Evolutionary conservation across 2,888 invertebrate genomes (phyloP), one percentile per base, ranked within the genome.

Genomic region (Coelopa pilipes): DNA sequence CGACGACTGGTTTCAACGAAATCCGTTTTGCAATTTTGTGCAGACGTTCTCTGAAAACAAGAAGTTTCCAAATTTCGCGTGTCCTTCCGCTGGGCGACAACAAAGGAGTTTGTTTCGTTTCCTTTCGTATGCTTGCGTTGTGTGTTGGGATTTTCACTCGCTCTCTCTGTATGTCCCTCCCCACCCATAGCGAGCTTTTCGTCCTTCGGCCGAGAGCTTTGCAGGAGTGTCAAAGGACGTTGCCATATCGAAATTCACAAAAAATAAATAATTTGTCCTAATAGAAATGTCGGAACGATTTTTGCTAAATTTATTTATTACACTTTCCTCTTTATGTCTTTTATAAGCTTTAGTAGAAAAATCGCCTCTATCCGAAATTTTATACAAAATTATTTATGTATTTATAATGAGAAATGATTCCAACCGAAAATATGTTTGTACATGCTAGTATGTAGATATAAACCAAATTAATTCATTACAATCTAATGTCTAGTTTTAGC

Each of bases 51-150:
- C 13, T 7, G 50, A 49, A 62, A 15, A 34, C 34, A 34, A 34
- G 34, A 34, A 34, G 34, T 34, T 34, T 21, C 21, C 13, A 62
- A 62, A 21, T 66, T 50, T 21, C 2, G 21, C 21, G 50, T n/a
- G 69, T 57, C 57, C 69, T 57, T 13, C 57, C 19, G 45, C 45
- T 46, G 9, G 46, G 59, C 59, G 46, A 46, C 46, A 69, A 69
- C 59, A 69, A 59, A 69, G 47, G 59, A 69, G 46, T 59, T 69
- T 57, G 57, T 69, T 45, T 45, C 69, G 47, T 21, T 69, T 53
- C 55, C 68, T 55, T 68, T 5, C 13, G 55, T 45, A 13, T 62
- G 21, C 60, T 10, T 19, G 15, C 60, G 60, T 21, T 62, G 45
- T 62, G 60, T 62, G 60, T 62, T 62, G 60, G 60, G 60, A 62